Evolutionary conservation across 2,113 vertebrate species (phyloP), one percentile per base, ranked within the genome.

Genomic region (Pampusana beccarii): DNA sequence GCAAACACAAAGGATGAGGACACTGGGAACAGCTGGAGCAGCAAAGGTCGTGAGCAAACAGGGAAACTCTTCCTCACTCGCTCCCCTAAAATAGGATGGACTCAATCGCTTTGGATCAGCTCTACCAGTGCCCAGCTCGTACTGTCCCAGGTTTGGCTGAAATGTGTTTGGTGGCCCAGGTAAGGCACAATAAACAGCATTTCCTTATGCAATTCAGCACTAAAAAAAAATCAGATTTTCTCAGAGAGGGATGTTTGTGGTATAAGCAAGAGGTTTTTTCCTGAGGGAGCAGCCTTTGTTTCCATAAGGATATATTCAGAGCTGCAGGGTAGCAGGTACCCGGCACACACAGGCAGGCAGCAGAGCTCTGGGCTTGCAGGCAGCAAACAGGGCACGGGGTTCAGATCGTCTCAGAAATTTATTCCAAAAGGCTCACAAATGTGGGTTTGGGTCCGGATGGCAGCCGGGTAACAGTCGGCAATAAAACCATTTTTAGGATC

Each of bases 31-130:
- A 92, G 54, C 34, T 50, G 16, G 53, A 69, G 54, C 38, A 75
- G 44, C 56, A 50, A 64, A 54, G 29, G 21, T n/a, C 5, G 0
- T 18, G 28, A 2, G 4, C 38, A 4, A 28, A 20, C 20, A 31
- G 29, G 13, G 60, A 38, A 69, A 16, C 3, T 26, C 15, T 29
- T 48, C 15, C 33, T 80, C 16, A 21, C 33, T 34, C 8, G 0
- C n/a, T 61, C 28, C 40, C 44, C n/a, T 19, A 25, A 29, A 77
- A 15, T 0, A 12, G 18, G 16, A 33, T 13, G 40, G 21, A 9
- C 38, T 54, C 42, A n/a, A 15, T 31, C 9, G 21, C 0, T 0
- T 2, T 17, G 82, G 33, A 9, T 15, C 66, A 61, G 48, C 24
- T 53, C 50, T 12, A 16, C 10, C 33, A 36, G 33, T 0, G 17